Base-by-base conservation (phyloP, 2,888 invertebrate species). In the Amiota communis region DNA sequence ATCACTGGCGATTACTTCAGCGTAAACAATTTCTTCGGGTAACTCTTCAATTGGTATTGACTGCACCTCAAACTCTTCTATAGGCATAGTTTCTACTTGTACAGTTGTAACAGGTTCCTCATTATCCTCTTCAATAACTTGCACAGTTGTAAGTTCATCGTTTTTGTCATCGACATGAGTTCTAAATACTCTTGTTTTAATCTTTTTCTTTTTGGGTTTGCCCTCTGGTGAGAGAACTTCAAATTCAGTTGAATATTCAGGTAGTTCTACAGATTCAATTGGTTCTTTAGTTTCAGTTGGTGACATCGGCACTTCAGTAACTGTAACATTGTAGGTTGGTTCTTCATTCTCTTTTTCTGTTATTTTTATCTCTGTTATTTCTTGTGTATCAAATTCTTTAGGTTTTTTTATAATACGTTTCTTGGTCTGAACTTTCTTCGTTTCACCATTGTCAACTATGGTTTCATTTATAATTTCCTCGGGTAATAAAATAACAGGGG, bases 281-380 rank as follows among this genome's bases (percentile, higher is more conserved):
- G 61, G 71, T 10, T 81, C 76, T 48, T 73, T 70, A 13, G 72
- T n/a, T n/a, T 47, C 46, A 1, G 59, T 71, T 9, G 80, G 77
- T 0, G 77, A 72, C 9, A 78, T 82, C 8, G 85, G 84, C 46
- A 82, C 76, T 59, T 88, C 87, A 49, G 81, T 86, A 1, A 88
- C 75, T 13, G 78, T 84, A n/a, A 88, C 77, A 13, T 75, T 74
- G 74, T 83, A 86, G 10, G 78, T 74, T 0, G 91, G 91, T 72
- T 89, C 84, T 71, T 88, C 83, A 12, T 88, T 90, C 73, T 90
- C 91, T 79, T 90, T 87, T 80, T 89, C 88, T 56, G 90, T 85
- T 20, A 90, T 90, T 69, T 88, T 84, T 68, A 91, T 91, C 87
- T 91, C 89, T 0, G 90, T 91, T 13, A 90, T 81, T 80, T 91